phyloP scores from a whole-genome alignment of 1,140 invertebrate species.

The Cherax quadricarinatus region DNA sequence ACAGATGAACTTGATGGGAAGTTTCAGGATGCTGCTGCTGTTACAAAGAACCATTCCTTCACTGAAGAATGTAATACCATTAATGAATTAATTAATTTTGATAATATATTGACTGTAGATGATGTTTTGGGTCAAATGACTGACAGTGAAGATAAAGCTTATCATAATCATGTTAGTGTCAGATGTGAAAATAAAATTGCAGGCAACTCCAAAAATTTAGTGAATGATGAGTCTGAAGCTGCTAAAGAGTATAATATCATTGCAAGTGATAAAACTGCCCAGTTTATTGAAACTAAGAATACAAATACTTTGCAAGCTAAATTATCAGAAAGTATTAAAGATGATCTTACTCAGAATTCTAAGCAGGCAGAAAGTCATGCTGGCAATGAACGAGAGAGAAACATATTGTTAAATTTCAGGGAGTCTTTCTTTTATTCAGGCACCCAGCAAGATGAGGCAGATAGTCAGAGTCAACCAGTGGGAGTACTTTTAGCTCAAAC shows the following conservation, averaged over 20 bases:
- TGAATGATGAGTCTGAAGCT: not conserved
- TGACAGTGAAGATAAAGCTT: not conserved
- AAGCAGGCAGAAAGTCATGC: not conserved
- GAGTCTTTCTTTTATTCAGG: slow-evolving; percentile 8
- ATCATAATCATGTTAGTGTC: not conserved
- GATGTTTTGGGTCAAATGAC: slow-evolving; percentile 22
- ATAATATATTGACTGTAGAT: slow-evolving; percentile 34
- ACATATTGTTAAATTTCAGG: not conserved
- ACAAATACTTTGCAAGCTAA: not conserved
- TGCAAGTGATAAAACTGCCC: too few relatives aligned
- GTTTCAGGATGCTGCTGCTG: not conserved
- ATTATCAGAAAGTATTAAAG: not conserved
- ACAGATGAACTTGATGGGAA: not conserved
- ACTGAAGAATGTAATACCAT: not conserved
- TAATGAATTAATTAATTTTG: slow-evolving; percentile 20
- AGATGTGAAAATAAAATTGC: not conserved
- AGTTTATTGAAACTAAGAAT: not conserved
- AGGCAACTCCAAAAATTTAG: not conserved
- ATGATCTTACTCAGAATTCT: not conserved
- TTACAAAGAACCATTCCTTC: not conserved
- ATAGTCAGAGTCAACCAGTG: not conserved
- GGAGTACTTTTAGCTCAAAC: slow-evolving; percentile 43
- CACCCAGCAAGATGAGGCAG: not conserved
- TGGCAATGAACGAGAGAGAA: not conserved
- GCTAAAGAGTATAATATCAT: too few relatives aligned